Conservation (phyloP, 2,113 vertebrate species). For the Tylochromis polylepis region DNA sequence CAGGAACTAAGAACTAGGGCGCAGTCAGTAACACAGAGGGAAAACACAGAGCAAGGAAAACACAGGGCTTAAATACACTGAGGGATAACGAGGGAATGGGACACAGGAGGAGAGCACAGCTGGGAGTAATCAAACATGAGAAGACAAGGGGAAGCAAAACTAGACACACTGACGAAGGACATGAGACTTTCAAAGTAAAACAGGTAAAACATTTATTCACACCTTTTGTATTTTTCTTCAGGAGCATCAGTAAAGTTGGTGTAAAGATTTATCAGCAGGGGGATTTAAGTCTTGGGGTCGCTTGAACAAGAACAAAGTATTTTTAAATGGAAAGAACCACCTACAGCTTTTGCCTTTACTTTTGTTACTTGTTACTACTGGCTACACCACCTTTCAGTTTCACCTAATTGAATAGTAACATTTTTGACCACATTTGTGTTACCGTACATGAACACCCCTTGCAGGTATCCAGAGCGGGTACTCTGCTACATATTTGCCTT, state of each 20-base stretch:
- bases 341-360: background rate
- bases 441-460: background rate
- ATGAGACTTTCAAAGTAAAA: too few species aligned
- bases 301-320: background rate
- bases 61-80: too few species aligned
- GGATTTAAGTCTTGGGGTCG: accelerated
- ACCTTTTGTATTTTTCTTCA: background rate
- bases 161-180: too few species aligned
- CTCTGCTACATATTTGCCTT: background rate
- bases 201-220: too few species aligned
- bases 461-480: too few species aligned
- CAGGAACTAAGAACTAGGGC: too few species aligned
- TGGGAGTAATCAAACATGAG: too few species aligned
- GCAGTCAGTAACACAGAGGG: too few species aligned
- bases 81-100: too few species aligned
- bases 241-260: background rate
- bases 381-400: background rate
- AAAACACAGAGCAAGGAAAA: too few species aligned
- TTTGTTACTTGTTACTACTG: background rate
- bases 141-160: too few species aligned
- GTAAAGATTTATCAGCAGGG: background rate
- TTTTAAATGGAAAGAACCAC: background rate
- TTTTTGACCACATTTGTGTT: background rate
- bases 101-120: too few species aligned
- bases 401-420: background rate